Base-by-base conservation (phyloP, 2,797 vertebrate genomes). In the Onychomys torridus region DNA sequence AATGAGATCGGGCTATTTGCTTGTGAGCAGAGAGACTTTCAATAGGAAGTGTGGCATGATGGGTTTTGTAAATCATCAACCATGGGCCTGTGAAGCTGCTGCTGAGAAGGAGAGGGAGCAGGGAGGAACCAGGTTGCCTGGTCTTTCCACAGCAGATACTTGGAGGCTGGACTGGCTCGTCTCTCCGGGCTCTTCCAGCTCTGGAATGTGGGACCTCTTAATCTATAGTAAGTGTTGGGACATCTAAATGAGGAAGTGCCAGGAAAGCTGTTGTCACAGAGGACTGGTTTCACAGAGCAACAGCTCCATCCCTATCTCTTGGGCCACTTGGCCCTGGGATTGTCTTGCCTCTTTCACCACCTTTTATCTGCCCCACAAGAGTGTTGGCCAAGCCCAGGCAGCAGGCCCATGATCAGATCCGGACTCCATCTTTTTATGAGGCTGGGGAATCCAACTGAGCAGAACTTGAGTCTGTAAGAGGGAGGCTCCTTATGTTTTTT, bases 241-340 rank as follows among this genome's bases (percentile, higher is more conserved):
- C 52, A 37, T 65, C n/a, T 2, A 69, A 73, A 92, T 55, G 52
- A 27, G 93, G 84, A 96, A 96, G 87, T 84, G 49, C 25, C 57
- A 61, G 17, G 43, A 85, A n/a, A 46, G 19, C 34, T 49, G 84
- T 59, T 13, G 32, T 49, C 5, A 29, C n/a, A n/a, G n/a, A n/a
- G 49, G 49, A 40, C 19, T 2, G 34, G 88, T 96, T 95, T 93
- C 94, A 27, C 77, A 96, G 55, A 92, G 55, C 67, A 96, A 95
- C 16, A 7, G 55, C 40, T 75, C 1, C 43, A 49, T 52, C 61
- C 1, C n/a, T 96, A 89, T 96, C 96, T 95, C 25, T 29, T 0
- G 5, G 40, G 65, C 25, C 6, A 2, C 46, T 85, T 0, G 13
- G 49, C 49, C 49, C 49, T 52, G 49, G 49, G 49, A 52, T 63